Conservation (phyloP, 2,888 invertebrate genomes). For the Omphaloscelis lunosa region DNA sequence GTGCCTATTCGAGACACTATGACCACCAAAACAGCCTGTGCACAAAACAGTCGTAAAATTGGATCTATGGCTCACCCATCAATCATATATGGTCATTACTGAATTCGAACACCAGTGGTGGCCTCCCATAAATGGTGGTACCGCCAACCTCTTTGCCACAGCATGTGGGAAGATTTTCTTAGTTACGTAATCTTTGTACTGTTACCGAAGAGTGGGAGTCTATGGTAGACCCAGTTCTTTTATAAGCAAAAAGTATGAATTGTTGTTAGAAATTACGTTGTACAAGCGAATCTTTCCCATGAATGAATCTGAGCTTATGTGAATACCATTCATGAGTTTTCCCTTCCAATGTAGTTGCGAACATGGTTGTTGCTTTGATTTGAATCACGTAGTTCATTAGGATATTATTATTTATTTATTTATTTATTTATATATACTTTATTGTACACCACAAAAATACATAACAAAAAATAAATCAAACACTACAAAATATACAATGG, state of each 20-base stretch:
- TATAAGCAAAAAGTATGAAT: constrained; percentile 58
- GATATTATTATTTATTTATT: no score
- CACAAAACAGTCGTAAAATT: constrained; percentile 46
- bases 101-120: constrained; percentile 30
- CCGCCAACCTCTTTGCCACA: constrained; percentile 46
- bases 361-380: constrained; percentile 14
- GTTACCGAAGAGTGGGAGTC: constrained; percentile 60
- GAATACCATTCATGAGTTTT: constrained; percentile 65
- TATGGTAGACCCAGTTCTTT: constrained; percentile 61
- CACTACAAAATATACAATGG: no score
- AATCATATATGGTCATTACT: constrained; percentile 65
- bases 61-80: constrained; percentile 42
- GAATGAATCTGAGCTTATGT: constrained; percentile 56
- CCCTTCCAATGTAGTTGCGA: constrained; percentile 29
- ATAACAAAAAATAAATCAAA: no score
- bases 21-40: constrained; percentile 11
- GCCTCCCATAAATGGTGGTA: constrained; percentile 45
- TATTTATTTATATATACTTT: no score
- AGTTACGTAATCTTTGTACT: constrained; percentile 60
- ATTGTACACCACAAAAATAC: no score
- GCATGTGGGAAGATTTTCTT: constrained; percentile 61
- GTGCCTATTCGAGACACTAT: constrained; percentile 14
- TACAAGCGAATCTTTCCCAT: constrained; percentile 65
- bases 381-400: background rate
- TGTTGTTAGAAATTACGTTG: constrained; percentile 66